A percentile compares a stretch with the other conserved stretches of the same genome.
These are phyloP conservation scores for Emydoidea blandingii DNA, from an alignment of 2,797 vertebrate genomes.

Conservation along the genomic window DNA sequence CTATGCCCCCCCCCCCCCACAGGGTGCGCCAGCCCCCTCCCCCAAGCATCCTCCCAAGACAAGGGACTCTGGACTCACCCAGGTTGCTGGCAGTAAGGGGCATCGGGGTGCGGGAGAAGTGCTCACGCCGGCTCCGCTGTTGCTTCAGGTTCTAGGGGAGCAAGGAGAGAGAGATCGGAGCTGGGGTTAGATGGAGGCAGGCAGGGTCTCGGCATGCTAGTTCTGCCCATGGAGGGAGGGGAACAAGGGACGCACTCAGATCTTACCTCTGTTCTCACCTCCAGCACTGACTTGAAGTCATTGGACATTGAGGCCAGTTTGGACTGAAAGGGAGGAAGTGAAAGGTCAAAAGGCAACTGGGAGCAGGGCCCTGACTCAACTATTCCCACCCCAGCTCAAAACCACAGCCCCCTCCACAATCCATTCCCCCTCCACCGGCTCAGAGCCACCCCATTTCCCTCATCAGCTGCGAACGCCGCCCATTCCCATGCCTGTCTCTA, in stretches of 20 bases:
- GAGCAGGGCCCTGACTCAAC: background rate
- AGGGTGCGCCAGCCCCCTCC: rapidly evolving
- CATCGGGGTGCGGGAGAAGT: constrained; percentile 89
- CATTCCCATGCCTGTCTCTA: no score
- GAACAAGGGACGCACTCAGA: background rate
- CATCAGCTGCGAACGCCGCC: background rate
- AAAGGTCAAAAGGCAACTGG: rapidly evolving
- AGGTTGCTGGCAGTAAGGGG: constrained; percentile 89
- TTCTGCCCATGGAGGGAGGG: background rate
- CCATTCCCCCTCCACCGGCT: background rate
- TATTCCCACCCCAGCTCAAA: background rate
- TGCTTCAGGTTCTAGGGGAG: constrained; percentile 91
- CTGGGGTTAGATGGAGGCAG: background rate
- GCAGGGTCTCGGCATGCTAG: background rate
- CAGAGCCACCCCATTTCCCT: background rate
- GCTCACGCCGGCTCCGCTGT: constrained; percentile 92
- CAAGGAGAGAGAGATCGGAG: no score
- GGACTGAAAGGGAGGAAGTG: constrained; percentile 82
- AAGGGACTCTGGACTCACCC: constrained; percentile 80
- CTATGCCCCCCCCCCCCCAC: background rate
- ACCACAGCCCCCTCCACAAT: no score
- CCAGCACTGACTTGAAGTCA: constrained; percentile 95
- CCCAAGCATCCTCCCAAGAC: no score
- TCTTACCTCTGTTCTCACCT: constrained; percentile 95
- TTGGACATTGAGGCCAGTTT: constrained; percentile 97